Evolutionary conservation across 2,888 invertebrate genomes (phyloP).

Genomic region (Dromius quadrimaculatus): DNA sequence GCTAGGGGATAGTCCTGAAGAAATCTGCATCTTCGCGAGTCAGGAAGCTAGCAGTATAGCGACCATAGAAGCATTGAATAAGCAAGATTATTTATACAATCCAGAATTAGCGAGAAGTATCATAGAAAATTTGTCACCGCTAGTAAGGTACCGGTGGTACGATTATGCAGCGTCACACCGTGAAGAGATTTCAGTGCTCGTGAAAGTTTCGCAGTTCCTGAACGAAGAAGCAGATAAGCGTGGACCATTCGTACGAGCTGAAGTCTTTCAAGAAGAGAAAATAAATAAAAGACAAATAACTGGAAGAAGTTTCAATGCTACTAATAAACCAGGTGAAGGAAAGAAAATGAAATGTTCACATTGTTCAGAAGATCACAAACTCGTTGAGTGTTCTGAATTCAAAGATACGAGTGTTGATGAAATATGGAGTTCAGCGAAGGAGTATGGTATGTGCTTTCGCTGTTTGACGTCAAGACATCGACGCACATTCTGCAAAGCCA

Average conservation of each 20-base stretch:
- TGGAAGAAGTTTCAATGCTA: neutral
- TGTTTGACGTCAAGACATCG: no score
- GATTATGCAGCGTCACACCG: neutral
- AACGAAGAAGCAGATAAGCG: neutral
- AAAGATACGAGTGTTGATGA: no score
- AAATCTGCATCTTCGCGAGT: neutral
- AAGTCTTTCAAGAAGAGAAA: neutral
- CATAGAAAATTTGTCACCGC: neutral
- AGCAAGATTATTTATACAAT: neutral
- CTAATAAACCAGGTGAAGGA: neutral
- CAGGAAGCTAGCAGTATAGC: neutral
- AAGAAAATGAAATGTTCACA: no score
- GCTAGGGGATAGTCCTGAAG: neutral
- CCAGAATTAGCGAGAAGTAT: neutral
- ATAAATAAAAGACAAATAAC: neutral
- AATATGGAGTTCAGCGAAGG: no score
- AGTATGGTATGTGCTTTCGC: no score
- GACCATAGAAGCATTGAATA: neutral
- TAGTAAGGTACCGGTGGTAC: neutral
- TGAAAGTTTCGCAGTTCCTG: neutral
- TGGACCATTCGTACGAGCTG: neutral
- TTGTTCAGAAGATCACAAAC: no score
- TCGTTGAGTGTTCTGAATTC: no score
- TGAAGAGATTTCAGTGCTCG: neutral
- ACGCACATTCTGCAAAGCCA: no score